Evolutionary conservation across 2,888 invertebrate genomes (phyloP).

Genomic region (Phortica magna): DNA sequence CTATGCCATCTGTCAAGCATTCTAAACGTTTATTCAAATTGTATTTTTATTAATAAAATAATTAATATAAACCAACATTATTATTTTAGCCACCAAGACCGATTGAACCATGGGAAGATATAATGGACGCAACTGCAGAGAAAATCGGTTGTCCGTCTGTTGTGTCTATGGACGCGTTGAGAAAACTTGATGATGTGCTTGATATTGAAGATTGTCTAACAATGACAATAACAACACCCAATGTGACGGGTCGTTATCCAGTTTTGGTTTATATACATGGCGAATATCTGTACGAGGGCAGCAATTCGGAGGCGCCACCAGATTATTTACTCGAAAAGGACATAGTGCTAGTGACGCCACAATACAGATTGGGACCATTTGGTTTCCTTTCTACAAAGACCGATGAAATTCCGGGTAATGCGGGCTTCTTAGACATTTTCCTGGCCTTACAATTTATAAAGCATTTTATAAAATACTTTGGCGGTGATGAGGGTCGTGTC

Average conservation of each 20-base stretch:
- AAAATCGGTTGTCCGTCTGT: constrained; percentile 75
- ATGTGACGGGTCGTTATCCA: constrained; percentile 68
- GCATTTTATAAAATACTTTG: constrained; percentile 79
- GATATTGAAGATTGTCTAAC: constrained; percentile 76
- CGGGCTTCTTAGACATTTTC: constrained; percentile 79
- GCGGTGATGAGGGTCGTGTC: constrained; percentile 79
- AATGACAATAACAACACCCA: constrained; percentile 73
- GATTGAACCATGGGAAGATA: constrained; percentile 73
- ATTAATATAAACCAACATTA: neutral
- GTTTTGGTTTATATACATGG: constrained; percentile 78
- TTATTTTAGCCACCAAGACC: constrained; percentile 69
- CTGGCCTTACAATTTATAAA: constrained; percentile 79
- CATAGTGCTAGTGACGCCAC: constrained; percentile 78
- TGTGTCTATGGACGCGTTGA: constrained; percentile 63
- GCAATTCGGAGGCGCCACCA: constrained; percentile 76
- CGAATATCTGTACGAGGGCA: constrained; percentile 76
- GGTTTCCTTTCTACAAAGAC: constrained; percentile 80
- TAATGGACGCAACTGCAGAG: constrained; percentile 70
- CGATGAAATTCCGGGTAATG: constrained; percentile 80
- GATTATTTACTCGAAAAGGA: constrained; percentile 78
- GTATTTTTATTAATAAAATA: neutral
- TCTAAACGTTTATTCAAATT: no score
- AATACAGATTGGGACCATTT: constrained; percentile 79
- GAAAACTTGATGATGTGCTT: constrained; percentile 60
- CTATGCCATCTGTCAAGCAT: no score